Conservation (phyloP, 2,797 vertebrate genomes). For the Serranus cabrilla region DNA sequence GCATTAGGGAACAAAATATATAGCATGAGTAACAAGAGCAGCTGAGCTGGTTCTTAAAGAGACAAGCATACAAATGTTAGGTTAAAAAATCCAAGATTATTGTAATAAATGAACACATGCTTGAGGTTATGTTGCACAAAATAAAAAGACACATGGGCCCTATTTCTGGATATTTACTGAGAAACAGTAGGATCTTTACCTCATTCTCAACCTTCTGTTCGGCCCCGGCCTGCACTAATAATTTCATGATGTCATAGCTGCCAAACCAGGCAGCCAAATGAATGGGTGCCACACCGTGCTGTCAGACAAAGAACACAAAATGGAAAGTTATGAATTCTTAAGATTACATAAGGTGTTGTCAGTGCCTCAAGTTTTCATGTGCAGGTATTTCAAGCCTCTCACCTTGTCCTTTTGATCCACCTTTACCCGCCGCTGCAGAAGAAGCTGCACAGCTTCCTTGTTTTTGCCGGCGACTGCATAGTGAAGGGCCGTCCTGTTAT, state of each 20-base stretch:
- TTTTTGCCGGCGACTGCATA: slow-evolving; percentile 90
- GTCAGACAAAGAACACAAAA: slow-evolving; percentile 39
- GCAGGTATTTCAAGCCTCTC: slow-evolving; percentile 35
- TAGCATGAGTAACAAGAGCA: not conserved
- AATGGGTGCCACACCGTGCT: slow-evolving; percentile 91
- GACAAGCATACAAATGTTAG: slow-evolving; percentile 1
- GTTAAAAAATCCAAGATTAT: slow-evolving; percentile 6
- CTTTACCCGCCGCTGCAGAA: slow-evolving; percentile 91
- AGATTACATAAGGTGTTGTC: not conserved
- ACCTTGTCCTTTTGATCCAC: slow-evolving; percentile 92
- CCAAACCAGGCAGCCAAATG: slow-evolving; percentile 95
- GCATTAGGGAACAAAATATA: not conserved
- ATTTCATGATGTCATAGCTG: slow-evolving; percentile 89
- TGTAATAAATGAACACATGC: not conserved
- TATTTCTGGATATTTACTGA: not conserved
- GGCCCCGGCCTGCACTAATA: slow-evolving; percentile 91
- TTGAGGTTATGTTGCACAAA: not conserved
- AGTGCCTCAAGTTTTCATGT: not conserved
- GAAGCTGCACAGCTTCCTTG: slow-evolving; percentile 85
- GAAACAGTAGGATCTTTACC: slow-evolving; percentile 61
- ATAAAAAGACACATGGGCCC: slow-evolving; percentile 1
- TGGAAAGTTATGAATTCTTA: slow-evolving; percentile 2
- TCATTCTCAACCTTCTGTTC: slow-evolving; percentile 88
- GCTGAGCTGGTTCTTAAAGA: not conserved
- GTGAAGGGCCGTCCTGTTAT: slow-evolving; percentile 90